Evolutionary conservation across 2,797 vertebrate genomes (phyloP), one percentile per base, ranked within the genome.

Genomic region (Geotrypetes seraphini): DNA sequence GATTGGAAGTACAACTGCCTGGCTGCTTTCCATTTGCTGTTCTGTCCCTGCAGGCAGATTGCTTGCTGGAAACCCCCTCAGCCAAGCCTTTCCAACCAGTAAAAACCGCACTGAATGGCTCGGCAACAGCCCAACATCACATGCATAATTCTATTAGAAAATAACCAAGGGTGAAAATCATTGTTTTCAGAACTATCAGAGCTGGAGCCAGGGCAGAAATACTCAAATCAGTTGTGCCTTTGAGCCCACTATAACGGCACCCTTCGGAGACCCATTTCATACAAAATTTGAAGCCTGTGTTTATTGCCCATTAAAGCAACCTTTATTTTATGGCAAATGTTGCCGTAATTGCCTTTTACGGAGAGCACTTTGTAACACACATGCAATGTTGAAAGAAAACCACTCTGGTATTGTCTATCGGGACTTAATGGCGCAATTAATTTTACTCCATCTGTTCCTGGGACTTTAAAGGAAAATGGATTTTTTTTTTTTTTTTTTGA

Each of bases 361-460:
- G 75, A 85, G 80, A 87, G 84, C 83, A 87, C 75, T 83, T 82
- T 87, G 82, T 84, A 82, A 84, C 85, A 84, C 78, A 81, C 79
- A 75, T 87, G 77, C 85, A 89, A 86, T 78, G 81, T 86, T 86
- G 80, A 91, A 87, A 78, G 85, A 85, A 89, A 88, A 88, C 82
- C 86, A 86, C 83, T 87, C 77, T 71, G 76, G 78, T 84, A 85
- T 86, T 89, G 86, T 91, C 87, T 89, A 78, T 84, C 81, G 82
- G 79, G 84, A 87, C 78, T 83, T 92, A 90, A 94, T 92, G 88
- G 89, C 76, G 83, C 89, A 92, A 91, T 94, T 91, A 88, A 92
- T 92, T 93, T 86, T 81, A 82, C 84, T 91, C 86, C 82, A 86
- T 90, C 91, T 91, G 88, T 94, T 93, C 83, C 81, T 73, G 83